Conservation (phyloP, 2,113 vertebrate species). For the Tapirus terrestris region DNA sequence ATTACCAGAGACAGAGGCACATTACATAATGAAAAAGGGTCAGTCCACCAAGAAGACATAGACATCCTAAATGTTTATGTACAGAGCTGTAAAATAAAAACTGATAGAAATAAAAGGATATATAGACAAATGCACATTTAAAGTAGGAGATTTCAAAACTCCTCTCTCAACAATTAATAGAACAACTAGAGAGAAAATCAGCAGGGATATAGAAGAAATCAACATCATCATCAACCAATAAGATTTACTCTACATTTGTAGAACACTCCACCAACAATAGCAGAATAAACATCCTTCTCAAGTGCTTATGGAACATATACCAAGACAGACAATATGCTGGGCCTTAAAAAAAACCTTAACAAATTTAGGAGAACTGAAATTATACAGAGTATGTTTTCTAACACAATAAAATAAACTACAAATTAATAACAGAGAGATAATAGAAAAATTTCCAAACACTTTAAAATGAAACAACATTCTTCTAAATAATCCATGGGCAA, state of each 20-base stretch:
- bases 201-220: background rate
- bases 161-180: background rate
- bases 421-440: background rate
- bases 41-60: background rate
- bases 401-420: background rate
- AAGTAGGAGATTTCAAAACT: background rate
- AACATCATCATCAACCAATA: background rate
- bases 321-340: background rate
- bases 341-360: background rate
- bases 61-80: background rate
- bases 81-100: background rate
- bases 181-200: background rate
- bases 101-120: background rate
- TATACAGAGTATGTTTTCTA: background rate
- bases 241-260: background rate
- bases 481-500: background rate
- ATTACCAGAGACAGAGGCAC: background rate
- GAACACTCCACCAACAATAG: background rate
- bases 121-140: background rate
- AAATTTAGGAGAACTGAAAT: background rate
- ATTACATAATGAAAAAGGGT: background rate
- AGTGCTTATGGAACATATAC: background rate
- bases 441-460: background rate
- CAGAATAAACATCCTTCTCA: background rate
- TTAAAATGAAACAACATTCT: background rate